Base-by-base conservation (phyloP, 2,888 invertebrate genomes). In the Drosophila prolongata region DNA sequence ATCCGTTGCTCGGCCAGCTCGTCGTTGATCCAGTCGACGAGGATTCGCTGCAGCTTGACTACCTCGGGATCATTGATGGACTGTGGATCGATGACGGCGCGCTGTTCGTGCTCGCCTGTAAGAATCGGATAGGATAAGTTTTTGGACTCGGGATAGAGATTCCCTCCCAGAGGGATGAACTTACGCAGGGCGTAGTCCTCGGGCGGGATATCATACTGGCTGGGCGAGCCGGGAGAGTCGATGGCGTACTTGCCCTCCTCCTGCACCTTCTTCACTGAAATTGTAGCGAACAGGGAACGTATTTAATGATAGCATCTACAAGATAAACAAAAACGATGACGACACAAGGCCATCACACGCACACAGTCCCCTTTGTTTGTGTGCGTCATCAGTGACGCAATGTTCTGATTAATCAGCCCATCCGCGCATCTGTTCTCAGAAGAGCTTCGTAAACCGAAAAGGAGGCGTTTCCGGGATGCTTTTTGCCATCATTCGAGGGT, bases 11-110 rank as follows among this genome's bases (percentile, higher is more conserved):
- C 95, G 0, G 99, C 98, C 59, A 99, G 93, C 92, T 98, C 99
- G 93, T 99, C 98, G 92, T 99, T 99, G 60, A 99, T 97, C 99
- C 99, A 99, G 86, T 99, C 98, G 82, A 98, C 96, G 53, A 99
- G 93, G 42, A 98, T 96, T 83, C 94, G 94, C 57, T 97, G 95
- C 40, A 99, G 93, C 85, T 98, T 97, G 72, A 95, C 94, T 0
- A 99, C 94, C 91, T 97, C 96, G 0, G 97, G 95, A 91, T 98
- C 97, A 67, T 96, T 96, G 75, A 96, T 94, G 0, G 98, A 98
- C 74, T 95, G 94, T 0, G 97, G 96, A 87, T 98, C 98, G 80
- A 99, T 96, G 93, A 99, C 98, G 10, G 98, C 98, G 77, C 99
- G 94, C 93, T 98, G 98, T 92, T 99, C 99, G 93, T 98, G 98